phyloP scores from a whole-genome alignment of 1,140 invertebrate genomes.

The Papilio aristodemus region DNA sequence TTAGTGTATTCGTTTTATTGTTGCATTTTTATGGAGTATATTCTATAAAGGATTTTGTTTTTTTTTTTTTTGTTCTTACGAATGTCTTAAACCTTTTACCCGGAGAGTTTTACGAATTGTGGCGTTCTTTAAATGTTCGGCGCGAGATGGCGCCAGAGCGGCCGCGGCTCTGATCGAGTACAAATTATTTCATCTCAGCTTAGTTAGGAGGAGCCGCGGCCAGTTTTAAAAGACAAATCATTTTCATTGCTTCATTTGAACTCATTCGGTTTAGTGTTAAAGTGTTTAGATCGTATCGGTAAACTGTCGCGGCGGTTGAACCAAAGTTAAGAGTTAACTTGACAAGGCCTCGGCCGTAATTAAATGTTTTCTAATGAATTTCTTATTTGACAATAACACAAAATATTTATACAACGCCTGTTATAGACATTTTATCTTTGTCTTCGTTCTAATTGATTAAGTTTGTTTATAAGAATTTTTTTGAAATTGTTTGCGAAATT shows the following conservation, averaged over 20 bases:
- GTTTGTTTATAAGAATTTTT: conserved; percentile 62
- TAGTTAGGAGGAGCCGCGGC: conserved; percentile 62
- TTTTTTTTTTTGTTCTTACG: conserved; percentile 58
- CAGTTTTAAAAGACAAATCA: conserved; percentile 61
- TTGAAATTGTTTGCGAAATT: conserved; percentile 65
- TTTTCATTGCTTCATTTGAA: conserved; percentile 53
- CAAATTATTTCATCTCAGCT: conserved; percentile 71
- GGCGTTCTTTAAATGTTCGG: conserved; percentile 11
- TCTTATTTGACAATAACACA: conserved; percentile 43
- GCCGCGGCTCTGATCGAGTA: conserved; percentile 63
- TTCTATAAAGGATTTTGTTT: conserved; percentile 62
- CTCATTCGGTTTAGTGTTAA: conserved; percentile 35
- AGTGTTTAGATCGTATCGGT: conserved; percentile 39
- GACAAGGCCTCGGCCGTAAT: conserved; percentile 55
- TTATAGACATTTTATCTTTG: conserved; percentile 37
- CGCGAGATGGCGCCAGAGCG: conserved; percentile 35
- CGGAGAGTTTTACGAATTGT: conserved; percentile 38
- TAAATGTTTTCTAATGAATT: conserved; percentile 71
- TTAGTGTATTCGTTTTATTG: conserved; percentile 74
- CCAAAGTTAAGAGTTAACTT: conserved; percentile 37
- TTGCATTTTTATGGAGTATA: conserved; percentile 78
- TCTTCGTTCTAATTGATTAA: conserved; percentile 46
- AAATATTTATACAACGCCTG: conserved; percentile 34
- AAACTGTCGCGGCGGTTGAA: conserved; percentile 29
- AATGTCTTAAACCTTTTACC: conserved; percentile 48